Conservation (phyloP, 2,888 invertebrate genomes). For the Arge pagana region DNA sequence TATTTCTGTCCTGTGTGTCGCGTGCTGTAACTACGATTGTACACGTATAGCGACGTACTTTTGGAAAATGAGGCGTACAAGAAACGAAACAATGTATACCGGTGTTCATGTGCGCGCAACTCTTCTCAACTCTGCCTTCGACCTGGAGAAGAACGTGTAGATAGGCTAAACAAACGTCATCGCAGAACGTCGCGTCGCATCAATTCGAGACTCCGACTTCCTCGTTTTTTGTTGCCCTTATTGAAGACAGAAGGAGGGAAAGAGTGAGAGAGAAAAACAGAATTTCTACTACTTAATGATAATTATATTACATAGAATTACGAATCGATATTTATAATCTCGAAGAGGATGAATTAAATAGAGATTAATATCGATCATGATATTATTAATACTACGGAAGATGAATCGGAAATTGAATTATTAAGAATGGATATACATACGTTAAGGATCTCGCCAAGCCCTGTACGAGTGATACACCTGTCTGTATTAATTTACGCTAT, state of each 20-base stretch:
- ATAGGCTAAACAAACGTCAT: constrained; percentile 14
- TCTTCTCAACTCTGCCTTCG: no score
- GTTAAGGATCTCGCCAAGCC: constrained; percentile 18
- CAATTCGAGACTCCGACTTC: constrained; percentile 6
- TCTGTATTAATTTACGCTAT: constrained; percentile 5
- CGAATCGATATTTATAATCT: constrained; percentile 20
- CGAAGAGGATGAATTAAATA: constrained; percentile 20
- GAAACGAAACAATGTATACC: no score
- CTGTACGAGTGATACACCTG: constrained; percentile 16
- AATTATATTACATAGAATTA: constrained; percentile 20
- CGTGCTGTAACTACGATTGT: no score
- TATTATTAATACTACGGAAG: constrained; percentile 14
- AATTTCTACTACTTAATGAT: constrained; percentile 20
- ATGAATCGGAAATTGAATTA: constrained; percentile 6
- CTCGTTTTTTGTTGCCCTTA: constrained; percentile 2
- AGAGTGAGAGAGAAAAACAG: no score
- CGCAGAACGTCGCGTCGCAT: constrained; percentile 9
- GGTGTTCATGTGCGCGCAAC: no score
- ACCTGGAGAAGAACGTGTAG: constrained; percentile 7
- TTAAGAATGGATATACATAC: constrained; percentile 1
- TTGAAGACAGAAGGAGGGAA: no score
- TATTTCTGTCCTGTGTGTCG: no score
- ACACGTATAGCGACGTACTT: no score
- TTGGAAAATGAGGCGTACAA: no score
- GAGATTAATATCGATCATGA: constrained; percentile 16